Percentiles rank a stretch among this genome's conserved stretches.
phyloP scores from a whole-genome alignment of 2,113 vertebrate species.

The Syngnathoides biaculeatus region DNA sequence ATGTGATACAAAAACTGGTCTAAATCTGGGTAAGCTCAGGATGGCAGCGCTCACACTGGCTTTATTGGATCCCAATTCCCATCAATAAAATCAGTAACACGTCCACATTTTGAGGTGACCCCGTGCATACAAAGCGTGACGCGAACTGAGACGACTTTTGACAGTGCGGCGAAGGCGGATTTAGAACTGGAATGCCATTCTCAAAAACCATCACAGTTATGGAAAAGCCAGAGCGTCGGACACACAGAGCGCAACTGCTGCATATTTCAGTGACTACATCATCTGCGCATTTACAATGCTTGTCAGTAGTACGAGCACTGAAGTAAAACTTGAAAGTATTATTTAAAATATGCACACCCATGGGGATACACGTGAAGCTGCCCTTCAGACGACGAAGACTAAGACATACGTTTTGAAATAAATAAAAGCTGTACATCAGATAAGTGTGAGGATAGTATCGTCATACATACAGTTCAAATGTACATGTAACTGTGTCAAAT shows the following conservation, averaged over 20 bases:
- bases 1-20: constrained; percentile 10
- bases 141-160: not conserved
- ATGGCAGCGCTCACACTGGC: constrained; percentile 24
- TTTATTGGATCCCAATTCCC: constrained; percentile 20
- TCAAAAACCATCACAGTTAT: constrained; percentile 17
- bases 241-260: constrained; percentile 16
- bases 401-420: constrained; percentile 7
- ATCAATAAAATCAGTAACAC: too few species aligned
- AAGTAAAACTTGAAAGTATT: constrained; percentile 32
- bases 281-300: constrained; percentile 64
- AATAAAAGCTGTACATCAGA: constrained; percentile 66
- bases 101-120: constrained; percentile 2
- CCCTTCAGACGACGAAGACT: constrained; percentile 39
- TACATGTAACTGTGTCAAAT: constrained; percentile 28
- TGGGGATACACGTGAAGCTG: constrained; percentile 50
- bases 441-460: constrained; percentile 35
- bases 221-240: not conserved
- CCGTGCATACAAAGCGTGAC: not conserved
- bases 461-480: constrained; percentile 61
- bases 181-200: constrained; percentile 49
- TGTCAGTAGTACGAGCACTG: constrained; percentile 66
- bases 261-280: constrained; percentile 59
- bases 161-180: constrained; percentile 21
- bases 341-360: constrained; percentile 28
- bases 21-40: constrained; percentile 11